Conservation (phyloP, 2,888 invertebrate species). For the Ptychoptera contaminata region DNA sequence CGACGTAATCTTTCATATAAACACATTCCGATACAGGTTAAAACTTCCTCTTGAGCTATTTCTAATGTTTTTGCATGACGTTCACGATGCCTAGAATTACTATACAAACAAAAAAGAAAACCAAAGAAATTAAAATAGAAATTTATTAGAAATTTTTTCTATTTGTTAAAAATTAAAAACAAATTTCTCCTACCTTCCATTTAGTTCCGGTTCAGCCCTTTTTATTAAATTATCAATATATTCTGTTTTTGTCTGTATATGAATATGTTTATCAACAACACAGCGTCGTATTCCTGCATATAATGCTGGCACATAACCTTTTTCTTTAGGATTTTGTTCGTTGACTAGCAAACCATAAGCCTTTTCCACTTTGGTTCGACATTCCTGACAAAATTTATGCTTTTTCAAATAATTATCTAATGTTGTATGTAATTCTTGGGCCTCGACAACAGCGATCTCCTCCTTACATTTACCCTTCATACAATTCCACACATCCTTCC, state of each 20-base stretch:
- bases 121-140: slow-evolving; percentile 4
- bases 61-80: slow-evolving; percentile 93
- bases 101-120: slow-evolving; percentile 11
- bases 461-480: slow-evolving; percentile 66
- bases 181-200: slow-evolving; percentile 45
- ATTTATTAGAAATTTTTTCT: background rate
- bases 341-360: slow-evolving; percentile 79
- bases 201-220: slow-evolving; percentile 80
- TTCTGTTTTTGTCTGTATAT: slow-evolving; percentile 74
- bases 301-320: slow-evolving; percentile 73
- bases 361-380: slow-evolving; percentile 71
- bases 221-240: slow-evolving; percentile 78
- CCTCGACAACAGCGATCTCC: slow-evolving; percentile 77
- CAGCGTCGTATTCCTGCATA: slow-evolving; percentile 80
- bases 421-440: slow-evolving; percentile 67
- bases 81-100: slow-evolving; percentile 55
- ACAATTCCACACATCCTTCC: slow-evolving; percentile 74
- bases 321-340: slow-evolving; percentile 73
- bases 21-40: slow-evolving; percentile 87
- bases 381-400: slow-evolving; percentile 87
- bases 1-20: slow-evolving; percentile 80
- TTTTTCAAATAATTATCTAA: slow-evolving; percentile 81
- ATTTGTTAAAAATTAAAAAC: background rate
- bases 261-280: slow-evolving; percentile 72
- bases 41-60: slow-evolving; percentile 90